Evolutionary conservation across 2,113 vertebrate genomes (phyloP).

Genomic region (Spheniscus mendiculus): DNA sequence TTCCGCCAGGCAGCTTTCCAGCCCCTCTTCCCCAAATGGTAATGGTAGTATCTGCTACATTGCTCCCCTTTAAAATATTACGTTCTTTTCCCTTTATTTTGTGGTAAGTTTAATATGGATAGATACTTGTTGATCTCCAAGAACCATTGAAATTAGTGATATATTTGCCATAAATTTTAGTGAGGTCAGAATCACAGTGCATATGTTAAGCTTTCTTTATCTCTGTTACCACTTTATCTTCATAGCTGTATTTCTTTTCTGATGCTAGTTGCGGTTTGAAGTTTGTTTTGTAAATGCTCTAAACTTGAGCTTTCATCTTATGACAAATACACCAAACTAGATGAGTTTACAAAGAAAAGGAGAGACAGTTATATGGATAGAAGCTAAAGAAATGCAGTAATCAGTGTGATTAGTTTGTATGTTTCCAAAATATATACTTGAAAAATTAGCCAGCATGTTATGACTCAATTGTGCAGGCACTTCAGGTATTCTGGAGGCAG

Average conservation of each 20-base stretch:
- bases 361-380: not conserved
- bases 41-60: not conserved
- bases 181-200: not conserved
- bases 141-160: not conserved
- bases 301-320: not conserved
- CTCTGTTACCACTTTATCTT: not conserved
- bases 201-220: not conserved
- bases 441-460: not conserved
- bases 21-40: too few relatives aligned
- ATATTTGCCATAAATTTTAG: not conserved
- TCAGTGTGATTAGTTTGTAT: not conserved
- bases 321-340: not conserved
- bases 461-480: too few relatives aligned
- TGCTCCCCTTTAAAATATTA: not conserved
- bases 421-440: not conserved
- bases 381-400: not conserved
- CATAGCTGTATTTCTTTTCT: not conserved
- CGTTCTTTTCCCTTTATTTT: not conserved
- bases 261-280: not conserved
- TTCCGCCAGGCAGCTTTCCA: too few relatives aligned
- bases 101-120: not conserved
- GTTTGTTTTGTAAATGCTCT: not conserved
- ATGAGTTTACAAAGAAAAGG: not conserved
- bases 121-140: not conserved
- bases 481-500: not conserved